A percentile compares a stretch with the other conserved stretches of the same genome.
These are phyloP conservation scores for Macrosoma leucophasiata DNA, from an alignment of 2,888 invertebrate genomes.

Conservation along the genomic window DNA sequence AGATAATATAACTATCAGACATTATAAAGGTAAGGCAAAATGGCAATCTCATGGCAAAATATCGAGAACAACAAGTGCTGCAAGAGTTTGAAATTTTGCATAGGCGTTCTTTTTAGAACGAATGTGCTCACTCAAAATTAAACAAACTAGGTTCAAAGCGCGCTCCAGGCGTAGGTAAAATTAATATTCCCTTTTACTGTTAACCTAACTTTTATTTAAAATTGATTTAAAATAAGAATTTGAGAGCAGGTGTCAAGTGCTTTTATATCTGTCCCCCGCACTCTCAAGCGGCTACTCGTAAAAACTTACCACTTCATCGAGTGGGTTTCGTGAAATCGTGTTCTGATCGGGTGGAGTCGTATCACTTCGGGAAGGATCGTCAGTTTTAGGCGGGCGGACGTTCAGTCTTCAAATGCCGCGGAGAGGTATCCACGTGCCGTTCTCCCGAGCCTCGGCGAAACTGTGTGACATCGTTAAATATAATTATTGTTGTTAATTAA, in stretches of 20 bases:
- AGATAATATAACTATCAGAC: no score
- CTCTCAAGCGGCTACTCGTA: slow-evolving; percentile 62
- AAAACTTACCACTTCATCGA: slow-evolving; percentile 74
- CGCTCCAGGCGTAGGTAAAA: no score
- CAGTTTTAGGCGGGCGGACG: slow-evolving; percentile 54
- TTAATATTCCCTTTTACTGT: no score
- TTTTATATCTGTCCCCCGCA: slow-evolving; percentile 58
- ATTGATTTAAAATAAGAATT: slow-evolving; percentile 40
- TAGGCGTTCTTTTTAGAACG: no score
- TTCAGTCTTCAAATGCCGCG: slow-evolving; percentile 48
- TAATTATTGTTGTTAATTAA: slow-evolving; percentile 38
- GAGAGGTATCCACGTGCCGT: slow-evolving; percentile 37
- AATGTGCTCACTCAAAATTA: no score
- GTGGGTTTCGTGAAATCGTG: slow-evolving; percentile 61
- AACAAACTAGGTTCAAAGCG: no score
- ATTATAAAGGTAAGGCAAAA: no score
- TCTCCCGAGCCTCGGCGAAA: slow-evolving; percentile 24
- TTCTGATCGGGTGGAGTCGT: slow-evolving; percentile 30
- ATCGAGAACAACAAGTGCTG: no score
- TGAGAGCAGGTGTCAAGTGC: slow-evolving; percentile 58
- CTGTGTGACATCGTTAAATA: slow-evolving; percentile 50
- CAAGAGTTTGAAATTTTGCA: no score
- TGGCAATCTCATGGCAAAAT: no score
- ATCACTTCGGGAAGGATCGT: slow-evolving; percentile 40
- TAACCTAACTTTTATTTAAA: no score